phyloP scores from a whole-genome alignment of 2,113 vertebrate genomes.

The Phrynocephalus versicolor region DNA sequence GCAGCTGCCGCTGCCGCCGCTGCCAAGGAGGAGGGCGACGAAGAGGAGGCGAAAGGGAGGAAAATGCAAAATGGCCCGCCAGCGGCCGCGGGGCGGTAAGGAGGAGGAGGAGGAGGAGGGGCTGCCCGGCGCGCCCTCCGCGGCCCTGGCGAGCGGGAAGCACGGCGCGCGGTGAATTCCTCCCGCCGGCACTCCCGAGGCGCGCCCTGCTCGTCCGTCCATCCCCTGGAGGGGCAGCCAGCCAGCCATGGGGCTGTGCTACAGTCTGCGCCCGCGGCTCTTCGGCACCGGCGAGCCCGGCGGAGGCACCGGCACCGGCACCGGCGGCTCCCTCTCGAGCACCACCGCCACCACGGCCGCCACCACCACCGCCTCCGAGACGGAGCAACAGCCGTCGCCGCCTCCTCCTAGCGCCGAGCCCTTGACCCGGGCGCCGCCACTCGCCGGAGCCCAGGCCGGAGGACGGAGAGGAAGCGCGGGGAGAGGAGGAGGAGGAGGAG shows the following conservation, averaged over 20 bases:
- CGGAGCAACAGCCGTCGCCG: slow-evolving; percentile 73
- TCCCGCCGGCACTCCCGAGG: slow-evolving; percentile 37
- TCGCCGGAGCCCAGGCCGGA: not conserved
- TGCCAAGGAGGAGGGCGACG: not conserved
- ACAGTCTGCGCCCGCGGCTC: slow-evolving; percentile 93
- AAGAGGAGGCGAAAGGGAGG: not conserved
- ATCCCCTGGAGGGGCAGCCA: slow-evolving; percentile 41
- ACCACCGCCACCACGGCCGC: slow-evolving; percentile 59
- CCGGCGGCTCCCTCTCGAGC: slow-evolving; percentile 82
- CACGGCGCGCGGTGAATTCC: slow-evolving; percentile 68
- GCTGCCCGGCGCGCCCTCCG: slow-evolving; percentile 71
- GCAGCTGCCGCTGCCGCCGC: not conserved
- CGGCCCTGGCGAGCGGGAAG: slow-evolving; percentile 44
- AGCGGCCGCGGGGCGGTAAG: slow-evolving; percentile 71
- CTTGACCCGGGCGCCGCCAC: slow-evolving; percentile 54
- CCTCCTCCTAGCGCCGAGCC: slow-evolving; percentile 61
- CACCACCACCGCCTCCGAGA: slow-evolving; percentile 69
- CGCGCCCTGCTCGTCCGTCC: slow-evolving; percentile 38
- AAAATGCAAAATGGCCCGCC: slow-evolving; percentile 87
- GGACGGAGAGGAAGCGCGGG: too few relatives aligned
- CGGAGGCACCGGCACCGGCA: slow-evolving; percentile 77
- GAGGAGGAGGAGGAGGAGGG: slow-evolving; percentile 82
- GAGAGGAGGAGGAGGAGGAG: not conserved
- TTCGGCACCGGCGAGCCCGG: slow-evolving; percentile 82
- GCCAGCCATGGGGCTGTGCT: slow-evolving; percentile 91